Evolutionary conservation across 2,797 vertebrate species (phyloP).

Genomic region (Channa striata): DNA sequence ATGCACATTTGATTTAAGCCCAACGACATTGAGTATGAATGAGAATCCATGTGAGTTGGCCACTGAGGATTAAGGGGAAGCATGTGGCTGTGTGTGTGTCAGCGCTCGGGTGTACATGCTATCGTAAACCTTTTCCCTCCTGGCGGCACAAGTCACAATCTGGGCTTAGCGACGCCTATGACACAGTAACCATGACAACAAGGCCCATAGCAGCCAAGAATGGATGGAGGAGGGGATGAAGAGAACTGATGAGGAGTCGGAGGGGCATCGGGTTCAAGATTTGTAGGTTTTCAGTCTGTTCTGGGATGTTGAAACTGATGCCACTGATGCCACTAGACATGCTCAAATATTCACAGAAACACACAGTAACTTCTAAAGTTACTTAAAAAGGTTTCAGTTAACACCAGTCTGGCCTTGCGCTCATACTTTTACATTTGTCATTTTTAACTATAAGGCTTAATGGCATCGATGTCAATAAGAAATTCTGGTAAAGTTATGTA

Average conservation of each 20-base stretch:
- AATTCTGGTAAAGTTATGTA: neutral
- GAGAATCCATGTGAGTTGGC: slow-evolving; percentile 29
- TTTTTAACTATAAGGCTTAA: neutral
- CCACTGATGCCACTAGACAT: neutral
- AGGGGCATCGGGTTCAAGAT: slow-evolving; percentile 44
- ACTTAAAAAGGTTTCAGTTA: neutral
- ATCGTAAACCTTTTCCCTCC: slow-evolving; percentile 43
- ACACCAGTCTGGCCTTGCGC: neutral
- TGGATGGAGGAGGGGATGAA: slow-evolving; percentile 61
- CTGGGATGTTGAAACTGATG: slow-evolving; percentile 16
- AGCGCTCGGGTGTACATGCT: slow-evolving; percentile 4
- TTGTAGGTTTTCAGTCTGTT: slow-evolving; percentile 15
- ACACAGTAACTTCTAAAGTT: neutral
- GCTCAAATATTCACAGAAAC: slow-evolving; percentile 7
- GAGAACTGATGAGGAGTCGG: slow-evolving; percentile 44
- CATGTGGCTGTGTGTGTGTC: neutral
- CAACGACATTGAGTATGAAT: slow-evolving; percentile 50
- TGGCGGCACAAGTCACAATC: slow-evolving; percentile 49
- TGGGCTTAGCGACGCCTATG: slow-evolving; percentile 58
- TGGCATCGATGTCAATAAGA: neutral
- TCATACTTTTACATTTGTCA: no score
- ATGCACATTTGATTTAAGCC: slow-evolving; percentile 1
- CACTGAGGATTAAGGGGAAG: slow-evolving; percentile 14
- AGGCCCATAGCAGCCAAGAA: slow-evolving; percentile 64
- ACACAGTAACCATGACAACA: slow-evolving; percentile 79